These are phyloP conservation scores for Bos indicus DNA, from an alignment of 2,113 vertebrate species.

Conservation along the genomic window DNA sequence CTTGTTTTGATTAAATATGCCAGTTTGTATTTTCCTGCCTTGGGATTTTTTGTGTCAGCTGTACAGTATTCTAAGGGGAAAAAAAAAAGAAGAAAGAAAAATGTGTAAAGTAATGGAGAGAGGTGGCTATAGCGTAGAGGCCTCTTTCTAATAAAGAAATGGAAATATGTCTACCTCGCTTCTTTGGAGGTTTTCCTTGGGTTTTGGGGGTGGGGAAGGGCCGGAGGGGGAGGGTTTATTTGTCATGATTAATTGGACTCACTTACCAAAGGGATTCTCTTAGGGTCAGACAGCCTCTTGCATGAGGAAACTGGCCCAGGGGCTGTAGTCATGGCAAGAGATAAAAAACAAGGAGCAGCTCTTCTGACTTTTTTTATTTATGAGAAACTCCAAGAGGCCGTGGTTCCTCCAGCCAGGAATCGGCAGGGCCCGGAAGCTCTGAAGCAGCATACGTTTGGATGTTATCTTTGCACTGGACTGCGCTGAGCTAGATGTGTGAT, in stretches of 20 bases:
- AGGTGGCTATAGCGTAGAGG: conserved; percentile 87
- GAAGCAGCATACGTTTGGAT: fast-evolving
- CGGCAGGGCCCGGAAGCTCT: fast-evolving
- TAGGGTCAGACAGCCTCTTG: fast-evolving
- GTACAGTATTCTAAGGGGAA: conserved; percentile 89
- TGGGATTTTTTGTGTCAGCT: conserved; percentile 85
- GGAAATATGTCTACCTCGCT: conserved; percentile 68
- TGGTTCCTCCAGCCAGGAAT: neutral
- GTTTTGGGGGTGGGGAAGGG: fast-evolving
- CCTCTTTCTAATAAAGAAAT: conserved; percentile 98
- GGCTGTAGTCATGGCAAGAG: fast-evolving
- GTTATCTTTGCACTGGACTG: neutral
- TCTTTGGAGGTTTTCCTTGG: neutral
- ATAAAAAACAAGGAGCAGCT: fast-evolving
- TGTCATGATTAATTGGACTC: neutral
- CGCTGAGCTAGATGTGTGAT: fast-evolving
- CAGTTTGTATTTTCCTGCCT: conserved; percentile 78
- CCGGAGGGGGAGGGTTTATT: fast-evolving
- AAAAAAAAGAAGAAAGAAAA: conserved; percentile 45
- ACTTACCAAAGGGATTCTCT: fast-evolving
- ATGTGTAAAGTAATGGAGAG: conserved; percentile 85
- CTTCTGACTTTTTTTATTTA: neutral
- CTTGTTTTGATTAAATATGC: conserved; percentile 82
- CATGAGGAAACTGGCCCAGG: fast-evolving
- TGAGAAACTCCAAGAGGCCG: fast-evolving